Evolutionary conservation across 92 coral and sea anemone species (phyloP).

Genomic region (Porites rus): DNA sequence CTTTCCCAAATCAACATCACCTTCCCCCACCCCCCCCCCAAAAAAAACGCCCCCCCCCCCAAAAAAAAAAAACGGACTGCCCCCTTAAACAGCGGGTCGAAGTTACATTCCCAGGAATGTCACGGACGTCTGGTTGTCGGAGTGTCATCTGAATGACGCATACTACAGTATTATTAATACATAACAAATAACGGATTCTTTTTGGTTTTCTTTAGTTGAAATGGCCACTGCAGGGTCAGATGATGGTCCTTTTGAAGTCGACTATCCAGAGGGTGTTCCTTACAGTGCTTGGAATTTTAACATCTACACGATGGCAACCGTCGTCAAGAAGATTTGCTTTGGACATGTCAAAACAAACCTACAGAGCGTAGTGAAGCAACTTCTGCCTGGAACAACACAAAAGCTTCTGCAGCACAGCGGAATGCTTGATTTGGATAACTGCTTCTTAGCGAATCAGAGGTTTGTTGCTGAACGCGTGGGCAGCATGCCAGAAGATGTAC

Average conservation of each 20-base stretch:
- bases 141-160: no score
- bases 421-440: conserved; percentile 42
- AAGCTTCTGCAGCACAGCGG: conserved; percentile 24
- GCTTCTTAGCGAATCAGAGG: conserved; percentile 48
- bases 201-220: not conserved
- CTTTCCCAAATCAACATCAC: no score
- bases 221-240: conserved; percentile 47
- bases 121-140: no score
- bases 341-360: conserved; percentile 28
- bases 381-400: conserved; percentile 58
- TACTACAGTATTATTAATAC: not conserved
- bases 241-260: conserved; percentile 27
- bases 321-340: conserved; percentile 47
- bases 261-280: conserved; percentile 55
- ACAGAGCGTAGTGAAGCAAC: conserved; percentile 18
- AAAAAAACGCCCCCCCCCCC: no score
- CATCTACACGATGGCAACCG: conserved; percentile 56
- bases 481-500: conserved; percentile 59
- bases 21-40: no score
- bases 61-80: no score
- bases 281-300: conserved; percentile 67
- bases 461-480: conserved; percentile 45
- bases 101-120: no score
- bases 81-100: no score
- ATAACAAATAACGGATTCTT: not conserved